Conservation (phyloP, 2,888 invertebrate genomes). For the Merodon equestris region DNA sequence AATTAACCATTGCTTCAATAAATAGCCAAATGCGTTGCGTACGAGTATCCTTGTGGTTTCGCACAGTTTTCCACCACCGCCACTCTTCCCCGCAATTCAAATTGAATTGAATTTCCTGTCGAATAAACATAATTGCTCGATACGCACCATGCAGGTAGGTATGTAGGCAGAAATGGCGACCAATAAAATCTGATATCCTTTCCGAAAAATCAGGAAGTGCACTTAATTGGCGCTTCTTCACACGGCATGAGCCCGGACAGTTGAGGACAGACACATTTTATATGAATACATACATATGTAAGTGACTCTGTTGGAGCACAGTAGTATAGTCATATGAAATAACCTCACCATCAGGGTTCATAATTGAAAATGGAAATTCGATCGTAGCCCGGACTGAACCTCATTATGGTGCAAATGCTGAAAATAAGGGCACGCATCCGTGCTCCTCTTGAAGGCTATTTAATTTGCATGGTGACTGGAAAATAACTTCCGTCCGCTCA, state of each 20-base stretch:
- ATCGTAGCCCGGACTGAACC: slow-evolving; percentile 6
- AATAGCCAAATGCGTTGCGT: slow-evolving; percentile 41
- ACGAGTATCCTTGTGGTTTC: slow-evolving; percentile 44
- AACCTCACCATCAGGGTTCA: slow-evolving; percentile 3
- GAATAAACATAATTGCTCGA: slow-evolving; percentile 69
- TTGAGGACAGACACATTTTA: no score
- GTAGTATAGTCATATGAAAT: background rate
- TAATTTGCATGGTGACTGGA: slow-evolving; percentile 58
- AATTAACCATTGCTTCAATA: slow-evolving; percentile 53
- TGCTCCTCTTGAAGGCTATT: slow-evolving; percentile 49
- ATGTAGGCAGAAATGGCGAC: slow-evolving; percentile 42
- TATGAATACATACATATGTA: no score
- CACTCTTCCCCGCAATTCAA: slow-evolving; percentile 20
- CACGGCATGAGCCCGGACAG: background rate
- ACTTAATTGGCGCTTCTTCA: slow-evolving; percentile 49
- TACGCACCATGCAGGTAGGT: no score
- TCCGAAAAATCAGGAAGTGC: slow-evolving; percentile 52
- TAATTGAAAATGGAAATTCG: slow-evolving; percentile 45
- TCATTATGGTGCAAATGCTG: slow-evolving; percentile 37
- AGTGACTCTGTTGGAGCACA: no score
- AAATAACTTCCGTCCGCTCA: slow-evolving; percentile 62
- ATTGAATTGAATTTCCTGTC: slow-evolving; percentile 70
- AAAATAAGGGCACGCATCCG: slow-evolving; percentile 60
- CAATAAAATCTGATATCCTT: slow-evolving; percentile 66
- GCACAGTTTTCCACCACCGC: slow-evolving; percentile 47